phyloP scores from a whole-genome alignment of 2,113 vertebrate species.

The Mohoua ochrocephala region DNA sequence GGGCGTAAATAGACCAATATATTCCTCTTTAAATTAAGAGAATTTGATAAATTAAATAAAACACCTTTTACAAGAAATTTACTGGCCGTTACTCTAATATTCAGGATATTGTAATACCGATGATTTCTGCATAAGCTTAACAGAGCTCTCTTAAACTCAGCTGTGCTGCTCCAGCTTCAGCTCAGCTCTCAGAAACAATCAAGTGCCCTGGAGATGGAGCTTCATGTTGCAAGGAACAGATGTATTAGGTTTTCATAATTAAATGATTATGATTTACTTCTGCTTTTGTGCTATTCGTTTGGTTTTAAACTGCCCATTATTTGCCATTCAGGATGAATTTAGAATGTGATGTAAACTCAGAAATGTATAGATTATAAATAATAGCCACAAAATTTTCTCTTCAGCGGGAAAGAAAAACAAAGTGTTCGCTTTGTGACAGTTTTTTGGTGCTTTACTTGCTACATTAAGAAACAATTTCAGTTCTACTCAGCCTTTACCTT shows the following conservation, averaged over 20 bases:
- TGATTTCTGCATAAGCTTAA: not conserved
- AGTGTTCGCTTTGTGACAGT: fast-evolving
- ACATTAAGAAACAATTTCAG: not conserved
- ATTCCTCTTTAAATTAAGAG: not conserved
- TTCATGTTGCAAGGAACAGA: not conserved
- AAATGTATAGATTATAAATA: not conserved
- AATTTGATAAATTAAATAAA: not conserved
- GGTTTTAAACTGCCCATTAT: not conserved
- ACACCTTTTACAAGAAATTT: not conserved
- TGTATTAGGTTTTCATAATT: not conserved
- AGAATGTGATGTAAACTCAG: not conserved
- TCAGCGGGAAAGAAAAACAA: not conserved
- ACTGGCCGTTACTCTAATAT: not conserved
- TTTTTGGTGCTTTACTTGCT: not conserved
- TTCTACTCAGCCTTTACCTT: not conserved
- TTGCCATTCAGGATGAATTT: not conserved
- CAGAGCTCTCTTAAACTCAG: not conserved
- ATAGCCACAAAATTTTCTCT: not conserved
- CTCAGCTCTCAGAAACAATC: not conserved
- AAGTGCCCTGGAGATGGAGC: not conserved
- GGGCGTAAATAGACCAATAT: not conserved
- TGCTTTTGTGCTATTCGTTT: not conserved
- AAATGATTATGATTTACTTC: not conserved
- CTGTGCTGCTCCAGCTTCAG: not conserved
- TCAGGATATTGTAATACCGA: not conserved